phyloP scores from a whole-genome alignment of 2,888 invertebrate genomes.

The Polydrusus tereticollis region DNA sequence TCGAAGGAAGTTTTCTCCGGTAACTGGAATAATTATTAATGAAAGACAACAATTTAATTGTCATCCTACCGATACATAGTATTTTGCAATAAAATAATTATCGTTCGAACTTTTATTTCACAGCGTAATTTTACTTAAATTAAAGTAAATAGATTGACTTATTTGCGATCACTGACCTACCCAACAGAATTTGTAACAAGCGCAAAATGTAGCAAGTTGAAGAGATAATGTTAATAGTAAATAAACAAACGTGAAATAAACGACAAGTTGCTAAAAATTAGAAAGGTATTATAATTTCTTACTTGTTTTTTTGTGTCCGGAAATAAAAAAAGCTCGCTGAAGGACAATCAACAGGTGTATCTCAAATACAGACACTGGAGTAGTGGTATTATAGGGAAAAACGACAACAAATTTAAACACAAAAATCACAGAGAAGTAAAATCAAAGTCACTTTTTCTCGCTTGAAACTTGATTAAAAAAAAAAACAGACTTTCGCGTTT shows the following conservation, averaged over 20 bases:
- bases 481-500: constrained; percentile 21
- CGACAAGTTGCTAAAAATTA: not conserved
- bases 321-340: constrained; percentile 19
- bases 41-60: no score
- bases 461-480: not conserved
- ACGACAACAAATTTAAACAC: constrained; percentile 16
- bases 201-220: not conserved
- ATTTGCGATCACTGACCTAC: constrained; percentile 33
- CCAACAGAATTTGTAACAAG: constrained; percentile 8
- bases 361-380: constrained; percentile 13
- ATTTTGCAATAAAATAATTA: no score
- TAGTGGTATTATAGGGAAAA: not conserved
- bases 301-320: constrained; percentile 33
- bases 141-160: constrained; percentile 1
- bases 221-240: not conserved
- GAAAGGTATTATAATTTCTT: not conserved
- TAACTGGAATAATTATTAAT: no score
- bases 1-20: no score
- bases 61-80: no score
- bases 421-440: constrained; percentile 19
- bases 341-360: constrained; percentile 27
- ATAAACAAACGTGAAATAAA: not conserved
- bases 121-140: not conserved
- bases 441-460: constrained; percentile 13
- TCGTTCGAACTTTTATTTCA: no score